A percentile compares a stretch with the other conserved stretches of the same genome.
These are phyloP conservation scores for Nesospiza acunhae DNA, from an alignment of 2,113 vertebrate genomes.

Conservation along the genomic window DNA sequence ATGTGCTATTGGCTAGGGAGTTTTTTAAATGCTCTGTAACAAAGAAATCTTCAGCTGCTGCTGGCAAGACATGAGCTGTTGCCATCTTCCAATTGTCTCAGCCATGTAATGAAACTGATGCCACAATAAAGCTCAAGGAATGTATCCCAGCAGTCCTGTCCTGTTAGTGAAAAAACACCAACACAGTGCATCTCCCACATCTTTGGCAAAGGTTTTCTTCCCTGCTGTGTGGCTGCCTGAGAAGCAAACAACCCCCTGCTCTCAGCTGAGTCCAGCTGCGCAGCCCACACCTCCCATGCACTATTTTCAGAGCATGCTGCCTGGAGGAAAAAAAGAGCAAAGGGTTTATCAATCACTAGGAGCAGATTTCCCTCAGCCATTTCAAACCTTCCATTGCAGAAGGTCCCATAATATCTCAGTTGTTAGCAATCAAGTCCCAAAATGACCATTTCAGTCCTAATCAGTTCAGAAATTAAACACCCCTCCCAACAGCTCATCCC, in stretches of 20 bases:
- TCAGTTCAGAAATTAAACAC: background rate
- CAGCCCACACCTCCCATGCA: background rate
- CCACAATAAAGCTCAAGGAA: background rate
- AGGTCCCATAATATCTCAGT: background rate
- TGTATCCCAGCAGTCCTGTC: background rate
- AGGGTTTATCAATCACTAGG: background rate
- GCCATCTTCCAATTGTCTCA: background rate
- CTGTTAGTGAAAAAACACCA: background rate
- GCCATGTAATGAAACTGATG: background rate
- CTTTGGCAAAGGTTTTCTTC: background rate
- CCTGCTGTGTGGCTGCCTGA: background rate
- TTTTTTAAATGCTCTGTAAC: background rate
- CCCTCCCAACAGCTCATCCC: background rate
- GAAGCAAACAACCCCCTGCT: background rate
- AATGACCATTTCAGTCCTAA: background rate
- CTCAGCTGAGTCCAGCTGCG: background rate
- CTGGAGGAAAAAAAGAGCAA: background rate
- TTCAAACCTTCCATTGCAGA: background rate
- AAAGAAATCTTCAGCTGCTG: background rate
- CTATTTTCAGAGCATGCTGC: background rate
- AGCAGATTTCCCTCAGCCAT: background rate
- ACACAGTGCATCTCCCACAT: background rate
- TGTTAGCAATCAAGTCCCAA: background rate
- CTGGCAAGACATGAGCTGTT: background rate
- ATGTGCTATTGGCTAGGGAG: background rate